Evolutionary conservation across 1,140 invertebrate genomes (phyloP).

Genomic region (Eufriesea mexicana): DNA sequence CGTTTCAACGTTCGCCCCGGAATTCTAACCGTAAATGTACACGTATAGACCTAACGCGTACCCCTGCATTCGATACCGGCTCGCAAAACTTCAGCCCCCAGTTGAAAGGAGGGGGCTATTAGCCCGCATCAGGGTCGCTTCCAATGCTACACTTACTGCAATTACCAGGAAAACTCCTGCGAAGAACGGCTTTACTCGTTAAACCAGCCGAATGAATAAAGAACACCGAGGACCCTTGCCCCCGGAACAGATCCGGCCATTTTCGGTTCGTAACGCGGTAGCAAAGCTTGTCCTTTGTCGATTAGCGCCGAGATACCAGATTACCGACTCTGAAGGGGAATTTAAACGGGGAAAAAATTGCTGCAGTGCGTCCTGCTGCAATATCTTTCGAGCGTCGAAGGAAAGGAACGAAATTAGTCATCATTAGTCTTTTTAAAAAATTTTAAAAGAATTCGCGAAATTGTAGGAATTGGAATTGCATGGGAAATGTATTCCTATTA

Average conservation of each 20-base stretch:
- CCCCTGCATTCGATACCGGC: slow-evolving; percentile 34
- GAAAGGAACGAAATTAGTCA: too few species aligned
- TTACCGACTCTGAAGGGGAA: too few species aligned
- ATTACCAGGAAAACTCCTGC: slow-evolving; percentile 38
- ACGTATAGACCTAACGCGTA: slow-evolving; percentile 21
- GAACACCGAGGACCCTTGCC: not conserved
- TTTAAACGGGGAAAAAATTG: not conserved
- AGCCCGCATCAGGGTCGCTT: slow-evolving; percentile 28
- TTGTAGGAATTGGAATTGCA: not conserved
- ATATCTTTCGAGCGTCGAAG: too few species aligned
- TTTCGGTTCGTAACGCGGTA: not conserved
- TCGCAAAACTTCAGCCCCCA: slow-evolving; percentile 22
- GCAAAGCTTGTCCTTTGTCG: not conserved
- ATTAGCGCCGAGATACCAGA: not conserved
- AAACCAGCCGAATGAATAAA: slow-evolving; percentile 9
- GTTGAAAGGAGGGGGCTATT: slow-evolving; percentile 30
- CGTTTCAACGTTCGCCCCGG: slow-evolving; percentile 15
- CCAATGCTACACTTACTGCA: slow-evolving; percentile 22
- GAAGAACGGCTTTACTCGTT: slow-evolving; percentile 24
- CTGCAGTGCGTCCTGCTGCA: not conserved
- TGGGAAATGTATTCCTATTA: too few species aligned
- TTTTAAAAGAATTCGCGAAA: not conserved
- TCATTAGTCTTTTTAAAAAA: too few species aligned
- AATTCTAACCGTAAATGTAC: slow-evolving; percentile 42
- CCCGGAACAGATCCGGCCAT: not conserved